A percentile compares a stretch with the other conserved stretches of the same genome.
Conservation (phyloP, 2,888 invertebrate genomes). For the Allophyes oxyacanthae region DNA sequence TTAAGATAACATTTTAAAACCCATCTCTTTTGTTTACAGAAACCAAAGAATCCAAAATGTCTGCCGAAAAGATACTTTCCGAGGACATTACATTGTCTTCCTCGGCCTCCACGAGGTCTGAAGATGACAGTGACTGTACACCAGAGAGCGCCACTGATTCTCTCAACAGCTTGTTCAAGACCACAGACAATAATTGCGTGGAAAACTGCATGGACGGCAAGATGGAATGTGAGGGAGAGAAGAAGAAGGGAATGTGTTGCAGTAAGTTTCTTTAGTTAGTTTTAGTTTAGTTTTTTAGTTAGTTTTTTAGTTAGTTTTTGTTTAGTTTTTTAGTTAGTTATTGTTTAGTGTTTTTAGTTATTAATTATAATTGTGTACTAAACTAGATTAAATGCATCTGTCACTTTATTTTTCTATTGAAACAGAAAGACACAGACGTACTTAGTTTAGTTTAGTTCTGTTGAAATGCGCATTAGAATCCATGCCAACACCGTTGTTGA, state of each 20-base stretch:
- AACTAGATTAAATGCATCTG: too few species aligned
- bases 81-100: conserved; percentile 39
- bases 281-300: not conserved
- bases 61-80: conserved; percentile 28
- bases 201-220: conserved; percentile 58
- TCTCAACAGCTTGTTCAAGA: conserved; percentile 64
- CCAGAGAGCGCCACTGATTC: conserved; percentile 63
- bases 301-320: too few species aligned
- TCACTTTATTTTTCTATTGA: too few species aligned
- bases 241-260: conserved; percentile 59
- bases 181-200: conserved; percentile 46
- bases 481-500: too few species aligned
- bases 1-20: too few species aligned
- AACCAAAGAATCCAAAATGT: conserved; percentile 33
- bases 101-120: conserved; percentile 40
- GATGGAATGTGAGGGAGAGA: conserved; percentile 53
- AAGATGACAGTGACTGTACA: conserved; percentile 52
- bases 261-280: conserved; percentile 64
- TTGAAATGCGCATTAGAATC: too few species aligned
- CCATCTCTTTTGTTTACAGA: conserved; percentile 35
- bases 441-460: too few species aligned
- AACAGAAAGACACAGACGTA: too few species aligned
- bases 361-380: too few species aligned
- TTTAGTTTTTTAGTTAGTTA: too few species aligned
- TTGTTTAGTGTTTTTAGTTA: too few species aligned